A percentile compares a stretch with the other conserved stretches of the same genome.
phyloP scores from a whole-genome alignment of 2,888 invertebrate genomes.

The Hermodice carunculata region DNA sequence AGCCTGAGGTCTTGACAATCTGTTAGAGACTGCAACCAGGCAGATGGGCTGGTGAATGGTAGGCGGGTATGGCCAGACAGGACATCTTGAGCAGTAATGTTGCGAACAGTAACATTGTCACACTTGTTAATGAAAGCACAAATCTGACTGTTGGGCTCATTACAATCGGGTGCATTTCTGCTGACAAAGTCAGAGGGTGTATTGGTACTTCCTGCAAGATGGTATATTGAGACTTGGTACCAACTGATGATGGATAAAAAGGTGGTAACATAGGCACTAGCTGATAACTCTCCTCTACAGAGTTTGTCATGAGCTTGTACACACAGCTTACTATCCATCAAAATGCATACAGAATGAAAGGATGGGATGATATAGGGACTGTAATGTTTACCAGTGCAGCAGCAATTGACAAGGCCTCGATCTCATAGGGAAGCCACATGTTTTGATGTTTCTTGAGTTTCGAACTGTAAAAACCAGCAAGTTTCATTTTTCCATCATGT shows the following conservation, averaged over 20 bases:
- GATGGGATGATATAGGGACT: slow-evolving; percentile 36
- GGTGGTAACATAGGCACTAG: no score
- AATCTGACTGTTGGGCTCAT: slow-evolving; percentile 35
- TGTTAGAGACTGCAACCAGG: slow-evolving; percentile 39
- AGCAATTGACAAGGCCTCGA: slow-evolving; percentile 34
- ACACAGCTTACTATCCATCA: no score
- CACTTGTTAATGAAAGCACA: slow-evolving; percentile 26
- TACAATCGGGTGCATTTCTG: slow-evolving; percentile 34
- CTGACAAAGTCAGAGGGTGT: slow-evolving; percentile 23
- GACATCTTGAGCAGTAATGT: not conserved
- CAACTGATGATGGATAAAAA: not conserved
- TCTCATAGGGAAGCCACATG: not conserved
- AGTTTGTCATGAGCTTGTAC: not conserved
- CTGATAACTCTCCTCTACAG: no score
- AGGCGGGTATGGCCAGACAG: slow-evolving; percentile 1
- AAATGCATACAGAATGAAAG: not conserved
- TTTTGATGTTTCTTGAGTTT: not conserved
- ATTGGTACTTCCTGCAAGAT: slow-evolving; percentile 2
- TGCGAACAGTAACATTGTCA: no score
- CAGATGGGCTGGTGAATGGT: slow-evolving; percentile 30
- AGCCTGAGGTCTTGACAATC: slow-evolving; percentile 44
- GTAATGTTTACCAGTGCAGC: slow-evolving; percentile 37
- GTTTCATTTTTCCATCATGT: not conserved
- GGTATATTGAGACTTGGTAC: not conserved
- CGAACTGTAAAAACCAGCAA: not conserved